These are phyloP conservation scores for Leucania comma DNA, from an alignment of 2,888 invertebrate genomes.

Conservation along the genomic window DNA sequence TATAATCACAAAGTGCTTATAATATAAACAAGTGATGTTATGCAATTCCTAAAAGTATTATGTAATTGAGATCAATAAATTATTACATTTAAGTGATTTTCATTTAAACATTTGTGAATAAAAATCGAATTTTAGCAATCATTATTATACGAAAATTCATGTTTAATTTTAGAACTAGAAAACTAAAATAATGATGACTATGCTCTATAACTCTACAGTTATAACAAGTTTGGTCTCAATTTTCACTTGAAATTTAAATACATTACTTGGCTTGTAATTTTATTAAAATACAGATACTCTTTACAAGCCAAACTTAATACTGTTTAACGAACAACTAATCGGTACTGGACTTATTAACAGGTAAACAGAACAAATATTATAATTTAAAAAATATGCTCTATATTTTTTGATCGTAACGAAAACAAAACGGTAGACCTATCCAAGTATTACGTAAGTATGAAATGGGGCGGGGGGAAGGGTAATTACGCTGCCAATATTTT, in stretches of 20 bases:
- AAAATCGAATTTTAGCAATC: slow-evolving; percentile 14
- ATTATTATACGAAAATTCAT: slow-evolving; percentile 27
- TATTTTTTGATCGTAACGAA: slow-evolving; percentile 1
- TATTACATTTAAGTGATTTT: slow-evolving; percentile 15
- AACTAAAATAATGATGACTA: slow-evolving; percentile 16
- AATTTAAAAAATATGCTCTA: slow-evolving; percentile 16
- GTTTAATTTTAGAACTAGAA: slow-evolving; percentile 4
- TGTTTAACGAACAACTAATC: slow-evolving; percentile 48
- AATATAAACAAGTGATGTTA: slow-evolving; percentile 52
- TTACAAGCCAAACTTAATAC: slow-evolving; percentile 48
- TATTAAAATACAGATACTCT: slow-evolving; percentile 19
- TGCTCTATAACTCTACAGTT: slow-evolving; percentile 35
- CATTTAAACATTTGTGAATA: slow-evolving; percentile 21
- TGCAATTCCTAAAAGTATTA: slow-evolving; percentile 53
- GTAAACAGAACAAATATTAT: slow-evolving; percentile 11
- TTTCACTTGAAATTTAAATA: slow-evolving; percentile 44
- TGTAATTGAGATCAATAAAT: slow-evolving; percentile 56
- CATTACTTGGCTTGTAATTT: slow-evolving; percentile 18
- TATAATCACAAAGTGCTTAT: slow-evolving; percentile 54
- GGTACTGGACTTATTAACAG: slow-evolving; percentile 12
- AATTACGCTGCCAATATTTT: too few relatives aligned
- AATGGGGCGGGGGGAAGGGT: too few relatives aligned
- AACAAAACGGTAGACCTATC: slow-evolving; percentile 2
- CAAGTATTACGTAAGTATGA: too few relatives aligned
- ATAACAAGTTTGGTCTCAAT: slow-evolving; percentile 60